Evolutionary conservation across 2,888 invertebrate genomes (phyloP).

Genomic region (Stenoptilia bipunctidactyla): DNA sequence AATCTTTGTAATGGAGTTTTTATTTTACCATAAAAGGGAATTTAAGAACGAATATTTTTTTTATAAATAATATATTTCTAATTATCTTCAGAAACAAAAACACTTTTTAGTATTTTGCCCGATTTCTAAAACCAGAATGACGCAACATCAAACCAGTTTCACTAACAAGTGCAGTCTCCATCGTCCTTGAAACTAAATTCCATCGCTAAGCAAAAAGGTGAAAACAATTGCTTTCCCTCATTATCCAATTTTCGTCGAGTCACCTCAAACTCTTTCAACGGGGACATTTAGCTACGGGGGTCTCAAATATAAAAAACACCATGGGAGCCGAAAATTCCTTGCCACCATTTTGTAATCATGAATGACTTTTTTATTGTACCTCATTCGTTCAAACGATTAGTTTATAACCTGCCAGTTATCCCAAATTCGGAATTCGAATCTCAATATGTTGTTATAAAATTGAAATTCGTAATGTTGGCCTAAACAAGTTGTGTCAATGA

Average conservation of each 20-base stretch:
- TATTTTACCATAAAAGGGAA: no score
- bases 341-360: conserved; percentile 31
- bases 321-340: conserved; percentile 54
- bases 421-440: conserved; percentile 6
- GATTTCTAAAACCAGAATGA: no score
- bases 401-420: conserved; percentile 18
- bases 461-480: conserved; percentile 20
- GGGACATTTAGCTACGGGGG: conserved; percentile 53
- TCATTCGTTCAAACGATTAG: conserved; percentile 28
- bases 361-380: conserved; percentile 33
- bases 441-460: conserved; percentile 19
- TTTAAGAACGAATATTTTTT: no score
- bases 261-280: conserved; percentile 32
- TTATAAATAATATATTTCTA: neutral
- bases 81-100: neutral
- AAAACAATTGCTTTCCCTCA: conserved; percentile 1
- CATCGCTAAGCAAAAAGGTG: neutral
- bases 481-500: conserved; percentile 42
- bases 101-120: neutral
- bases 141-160: no score
- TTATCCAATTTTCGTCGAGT: conserved; percentile 27
- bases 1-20: no score
- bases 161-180: no score
- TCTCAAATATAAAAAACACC: conserved; percentile 49
- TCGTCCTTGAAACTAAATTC: no score